Base-by-base conservation (phyloP, 1,140 invertebrate species). In the Philotrypesis tridentata region DNA sequence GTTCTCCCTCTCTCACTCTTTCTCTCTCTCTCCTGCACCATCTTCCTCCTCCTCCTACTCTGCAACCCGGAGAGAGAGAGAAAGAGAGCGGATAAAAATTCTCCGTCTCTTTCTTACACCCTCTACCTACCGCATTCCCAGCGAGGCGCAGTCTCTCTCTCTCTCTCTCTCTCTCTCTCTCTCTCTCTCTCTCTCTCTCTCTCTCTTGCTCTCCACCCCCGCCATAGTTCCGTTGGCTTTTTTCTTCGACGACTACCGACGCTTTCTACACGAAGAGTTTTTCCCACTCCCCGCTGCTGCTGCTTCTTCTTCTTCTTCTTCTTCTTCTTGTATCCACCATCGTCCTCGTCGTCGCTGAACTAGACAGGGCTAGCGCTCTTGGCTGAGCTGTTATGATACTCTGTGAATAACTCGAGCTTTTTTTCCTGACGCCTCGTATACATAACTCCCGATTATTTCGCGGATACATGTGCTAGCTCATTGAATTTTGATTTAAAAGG, bases 111-210 rank as follows among this genome's bases (percentile, higher is more conserved):
- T 82, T 60, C 83, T 82, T n/a, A 61, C 80, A 70, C 79, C 79
- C 79, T 82, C 72, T 74, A 76, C 80, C 60, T n/a, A 14, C 48
- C 83, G 37, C 74, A 82, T 84, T 84, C 81, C 48, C 74, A n/a
- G 23, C 73, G 79, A 11, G 5, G 43, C 43, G 12, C 2, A 48
- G 80, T 75, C 48, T 72, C 79, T 65, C 70, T 72, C 74, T 40
- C 48, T 27, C 17, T 27, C 82, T 80, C 33, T 73, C 82, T 83
- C 77, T n/a, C 70, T 80, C 61, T n/a, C 68, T 83, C 72, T 67
- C 83, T 76, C 63, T 81, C 33, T 74, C 61, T 72, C 77, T 65
- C 70, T 73, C 70, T 43, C 48, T 27, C 25, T 31, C 79, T 80
- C 21, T 60, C 82, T 81, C 74, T 63, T 81, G 48, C 48, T n/a